Percentiles rank a stretch among this genome's conserved stretches.
Conservation (phyloP, 2,888 invertebrate genomes). For the Cepaea hortensis region DNA sequence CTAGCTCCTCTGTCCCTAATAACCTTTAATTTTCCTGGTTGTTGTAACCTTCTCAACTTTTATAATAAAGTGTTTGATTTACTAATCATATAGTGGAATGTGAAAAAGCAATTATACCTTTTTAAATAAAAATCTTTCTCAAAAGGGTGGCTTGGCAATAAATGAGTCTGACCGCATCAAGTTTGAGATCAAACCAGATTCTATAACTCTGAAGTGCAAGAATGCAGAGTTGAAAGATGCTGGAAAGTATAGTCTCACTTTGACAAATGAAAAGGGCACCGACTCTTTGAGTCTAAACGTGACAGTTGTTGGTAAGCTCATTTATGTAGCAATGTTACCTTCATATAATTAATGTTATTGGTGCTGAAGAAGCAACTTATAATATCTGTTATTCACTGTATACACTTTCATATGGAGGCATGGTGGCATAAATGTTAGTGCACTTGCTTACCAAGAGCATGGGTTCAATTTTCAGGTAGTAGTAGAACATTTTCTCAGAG, state of each 20-base stretch:
- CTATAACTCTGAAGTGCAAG: constrained; percentile 78
- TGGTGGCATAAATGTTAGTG: no score
- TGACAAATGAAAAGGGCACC: constrained; percentile 92
- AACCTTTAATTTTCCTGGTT: no score
- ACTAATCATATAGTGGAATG: no score
- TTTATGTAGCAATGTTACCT: background rate
- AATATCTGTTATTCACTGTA: no score
- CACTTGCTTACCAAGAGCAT: no score
- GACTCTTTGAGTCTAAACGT: constrained; percentile 94
- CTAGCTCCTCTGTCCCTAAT: no score
- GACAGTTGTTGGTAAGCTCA: constrained; percentile 79
- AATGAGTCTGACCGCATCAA: constrained; percentile 87
- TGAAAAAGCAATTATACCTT: no score
- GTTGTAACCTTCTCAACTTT: no score
- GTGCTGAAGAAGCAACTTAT: background rate
- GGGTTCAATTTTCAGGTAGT: no score
- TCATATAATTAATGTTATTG: background rate
- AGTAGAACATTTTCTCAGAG: no score
- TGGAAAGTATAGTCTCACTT: constrained; percentile 92
- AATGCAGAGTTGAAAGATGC: constrained; percentile 92
- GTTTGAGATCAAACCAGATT: constrained; percentile 78
- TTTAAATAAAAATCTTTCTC: background rate
- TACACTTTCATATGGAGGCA: background rate
- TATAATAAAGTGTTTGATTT: no score
- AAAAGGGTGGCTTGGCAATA: constrained; percentile 86